Conservation (phyloP, 1,140 invertebrate species). For the Sarcophaga bullata region DNA sequence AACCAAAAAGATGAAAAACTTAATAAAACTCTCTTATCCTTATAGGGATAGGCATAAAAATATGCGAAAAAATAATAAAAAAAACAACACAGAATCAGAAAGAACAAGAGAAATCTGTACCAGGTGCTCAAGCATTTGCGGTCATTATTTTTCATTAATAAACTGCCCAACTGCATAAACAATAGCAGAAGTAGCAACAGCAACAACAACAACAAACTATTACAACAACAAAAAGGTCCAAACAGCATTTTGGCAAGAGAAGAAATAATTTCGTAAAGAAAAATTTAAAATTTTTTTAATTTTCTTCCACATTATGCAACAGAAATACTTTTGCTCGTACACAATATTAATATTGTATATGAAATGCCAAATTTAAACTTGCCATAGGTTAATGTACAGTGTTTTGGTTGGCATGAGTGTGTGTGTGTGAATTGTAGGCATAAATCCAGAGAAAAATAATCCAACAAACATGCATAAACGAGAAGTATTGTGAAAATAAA, state of each 20-base stretch:
- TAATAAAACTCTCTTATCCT: background rate
- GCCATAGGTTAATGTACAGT: too few species aligned
- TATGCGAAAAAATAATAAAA: too few species aligned
- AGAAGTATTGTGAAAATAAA: background rate
- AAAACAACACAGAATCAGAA: background rate
- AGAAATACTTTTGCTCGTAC: too few species aligned
- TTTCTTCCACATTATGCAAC: too few species aligned
- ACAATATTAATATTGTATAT: too few species aligned
- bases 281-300: too few species aligned
- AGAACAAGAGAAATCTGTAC: background rate
- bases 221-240: too few species aligned
- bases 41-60: background rate
- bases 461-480: too few species aligned
- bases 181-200: background rate
- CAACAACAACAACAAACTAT: background rate
- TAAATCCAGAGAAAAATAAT: too few species aligned
- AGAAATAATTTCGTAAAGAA: background rate
- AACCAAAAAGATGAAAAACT: background rate
- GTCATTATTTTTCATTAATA: constrained; percentile 22
- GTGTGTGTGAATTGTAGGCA: too few species aligned
- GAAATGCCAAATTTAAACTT: too few species aligned
- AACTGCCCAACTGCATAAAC: constrained; percentile 23
- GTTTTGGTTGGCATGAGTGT: too few species aligned
- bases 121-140: background rate
- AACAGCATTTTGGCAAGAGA: background rate